Evolutionary conservation across 2,797 vertebrate genomes (phyloP), one percentile per base, ranked within the genome.

Genomic region (Poeciliopsis turneri): DNA sequence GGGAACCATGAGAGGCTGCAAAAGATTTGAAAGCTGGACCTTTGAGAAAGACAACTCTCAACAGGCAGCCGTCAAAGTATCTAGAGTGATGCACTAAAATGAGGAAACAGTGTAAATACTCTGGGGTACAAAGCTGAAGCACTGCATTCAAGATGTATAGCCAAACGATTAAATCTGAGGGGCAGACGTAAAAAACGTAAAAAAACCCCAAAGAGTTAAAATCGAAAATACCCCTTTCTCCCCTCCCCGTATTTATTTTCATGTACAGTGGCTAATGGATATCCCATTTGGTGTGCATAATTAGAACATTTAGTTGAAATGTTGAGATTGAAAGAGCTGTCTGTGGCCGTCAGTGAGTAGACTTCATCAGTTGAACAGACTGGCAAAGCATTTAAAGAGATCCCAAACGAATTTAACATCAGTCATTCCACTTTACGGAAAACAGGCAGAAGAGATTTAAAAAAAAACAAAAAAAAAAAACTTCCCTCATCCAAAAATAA

Each of bases 221-320:
- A 51, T 23, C 1, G 0, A 23, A 51, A 51, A 23, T 0, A 23
- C 18, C 8, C 36, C 15, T 2, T 41, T 5, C 4, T 0, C 2
- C 0, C 0, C 1, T 4, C 33, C 20, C 20, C 16, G 5, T 10
- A 41, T 68, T 68, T 39, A 39, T 5, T 39, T 20, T 33, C 13
- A 30, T 30, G 13, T 30, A 16, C 3, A 41, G 36, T 68, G 36
- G 20, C 18, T 68, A 68, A 23, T 39, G 64, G 64, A 25, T 23
- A 11, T 68, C 10, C 8, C 36, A 41, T 5, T 23, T 41, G 20
- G 3, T 11, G 64, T 0, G 4, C 18, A 23, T 23, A 23, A 68
- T 68, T 20, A 12, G 11, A 66, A 41, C 28, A 8, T 61, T 61
- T n/a, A 64, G 61, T 36, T 64, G 7, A 64, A 64, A 36, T 57